Conservation (phyloP, 2,797 vertebrate species). For the Cyprinodon diabolis region DNA sequence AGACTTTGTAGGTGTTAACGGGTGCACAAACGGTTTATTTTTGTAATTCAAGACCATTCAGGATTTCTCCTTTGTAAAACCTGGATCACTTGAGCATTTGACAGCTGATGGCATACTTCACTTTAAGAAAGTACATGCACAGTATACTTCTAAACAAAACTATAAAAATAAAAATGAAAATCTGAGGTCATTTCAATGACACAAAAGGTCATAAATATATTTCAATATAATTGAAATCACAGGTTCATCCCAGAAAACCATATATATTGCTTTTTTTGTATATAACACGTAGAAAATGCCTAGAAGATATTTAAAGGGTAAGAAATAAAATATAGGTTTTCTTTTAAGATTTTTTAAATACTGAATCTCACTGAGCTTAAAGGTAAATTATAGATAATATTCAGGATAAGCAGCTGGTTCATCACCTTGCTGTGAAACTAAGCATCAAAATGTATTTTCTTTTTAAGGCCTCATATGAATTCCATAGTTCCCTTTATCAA, state of each 20-base stretch:
- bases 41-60: slow-evolving; percentile 22
- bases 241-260: background rate
- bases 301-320: too few species aligned
- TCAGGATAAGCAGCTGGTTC: background rate
- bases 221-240: too few species aligned
- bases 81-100: slow-evolving; percentile 1
- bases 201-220: background rate
- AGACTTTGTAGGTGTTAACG: slow-evolving; percentile 29
- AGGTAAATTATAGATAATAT: background rate
- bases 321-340: too few species aligned
- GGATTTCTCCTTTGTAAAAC: slow-evolving; percentile 16
- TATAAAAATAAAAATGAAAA: background rate
- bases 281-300: too few species aligned
- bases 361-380: background rate
- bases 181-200: background rate
- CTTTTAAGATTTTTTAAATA: too few species aligned
- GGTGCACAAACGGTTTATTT: slow-evolving; percentile 22
- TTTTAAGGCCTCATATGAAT: slow-evolving; percentile 4
- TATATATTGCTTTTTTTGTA: background rate
- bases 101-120: slow-evolving; percentile 3
- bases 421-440: background rate
- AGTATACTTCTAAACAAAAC: background rate
- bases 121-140: background rate
- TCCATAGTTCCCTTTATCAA: slow-evolving; percentile 54
- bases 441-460: slow-evolving; percentile 22